Evolutionary conservation across 2,888 invertebrate genomes (phyloP).

Genomic region (Griposia aprilina): DNA sequence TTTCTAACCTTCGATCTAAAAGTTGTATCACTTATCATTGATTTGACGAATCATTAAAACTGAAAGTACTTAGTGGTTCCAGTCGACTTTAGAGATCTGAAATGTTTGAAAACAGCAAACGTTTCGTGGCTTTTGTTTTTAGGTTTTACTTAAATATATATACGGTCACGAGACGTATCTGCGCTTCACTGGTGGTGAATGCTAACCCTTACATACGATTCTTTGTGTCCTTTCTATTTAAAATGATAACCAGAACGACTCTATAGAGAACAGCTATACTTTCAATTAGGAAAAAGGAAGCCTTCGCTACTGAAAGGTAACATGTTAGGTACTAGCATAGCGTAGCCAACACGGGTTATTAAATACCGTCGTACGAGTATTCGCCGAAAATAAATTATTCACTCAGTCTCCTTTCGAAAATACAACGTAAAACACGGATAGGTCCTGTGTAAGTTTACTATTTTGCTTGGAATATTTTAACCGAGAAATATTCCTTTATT

Average conservation of each 20-base stretch:
- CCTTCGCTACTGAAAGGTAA: conserved; percentile 49
- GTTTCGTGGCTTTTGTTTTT: not conserved
- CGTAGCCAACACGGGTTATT: conserved; percentile 42
- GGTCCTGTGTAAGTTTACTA: conserved; percentile 8
- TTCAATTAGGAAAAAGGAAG: conserved; percentile 58
- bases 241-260: conserved; percentile 68
- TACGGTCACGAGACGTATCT: not conserved
- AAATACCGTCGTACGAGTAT: conserved; percentile 46
- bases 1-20: not conserved
- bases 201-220: conserved; percentile 52
- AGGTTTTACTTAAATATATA: not conserved
- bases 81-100: not conserved
- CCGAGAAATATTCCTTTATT: conserved; percentile 11
- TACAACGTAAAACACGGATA: conserved; percentile 1
- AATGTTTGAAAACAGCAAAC: not conserved
- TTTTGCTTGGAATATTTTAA: conserved; percentile 31
- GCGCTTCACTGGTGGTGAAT: conserved; percentile 1
- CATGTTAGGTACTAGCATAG: conserved; percentile 24
- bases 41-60: not conserved
- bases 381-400: conserved; percentile 38
- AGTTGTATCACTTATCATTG: not conserved
- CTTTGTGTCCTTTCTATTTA: conserved; percentile 71
- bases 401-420: conserved; percentile 23
- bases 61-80: not conserved
- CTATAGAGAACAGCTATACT: conserved; percentile 67